Conservation (phyloP, 2,888 invertebrate species). For the Epirrita christyi region DNA sequence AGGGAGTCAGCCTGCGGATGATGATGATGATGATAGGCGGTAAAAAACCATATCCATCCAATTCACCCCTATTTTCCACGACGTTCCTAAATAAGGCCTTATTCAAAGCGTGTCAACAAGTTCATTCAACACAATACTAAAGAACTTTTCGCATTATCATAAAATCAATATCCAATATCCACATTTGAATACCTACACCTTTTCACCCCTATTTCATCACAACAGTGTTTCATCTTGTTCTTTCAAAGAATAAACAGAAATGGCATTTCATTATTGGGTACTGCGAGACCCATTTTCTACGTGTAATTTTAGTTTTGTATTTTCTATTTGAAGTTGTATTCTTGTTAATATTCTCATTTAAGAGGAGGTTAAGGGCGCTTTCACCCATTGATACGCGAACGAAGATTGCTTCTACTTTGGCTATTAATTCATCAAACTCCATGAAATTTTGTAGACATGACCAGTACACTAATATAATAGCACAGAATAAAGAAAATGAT, state of each 20-base stretch:
- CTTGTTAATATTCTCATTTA: not conserved
- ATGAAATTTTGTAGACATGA: too few relatives aligned
- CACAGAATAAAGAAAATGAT: too few relatives aligned
- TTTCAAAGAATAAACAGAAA: constrained; percentile 53
- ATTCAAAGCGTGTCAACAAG: not conserved
- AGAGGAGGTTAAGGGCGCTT: not conserved
- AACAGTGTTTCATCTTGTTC: constrained; percentile 49
- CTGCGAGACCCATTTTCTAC: constrained; percentile 36
- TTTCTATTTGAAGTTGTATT: constrained; percentile 5
- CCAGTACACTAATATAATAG: too few relatives aligned
- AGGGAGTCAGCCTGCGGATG: too few relatives aligned
- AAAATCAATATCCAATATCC: constrained; percentile 59
- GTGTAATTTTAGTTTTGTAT: constrained; percentile 18
- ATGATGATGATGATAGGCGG: too few relatives aligned
- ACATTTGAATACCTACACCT: constrained; percentile 53
- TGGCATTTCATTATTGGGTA: constrained; percentile 56
- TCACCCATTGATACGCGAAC: too few relatives aligned
- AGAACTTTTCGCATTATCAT: constrained; percentile 46
- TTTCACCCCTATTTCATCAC: constrained; percentile 20
- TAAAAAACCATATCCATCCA: too few relatives aligned
- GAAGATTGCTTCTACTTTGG: too few relatives aligned
- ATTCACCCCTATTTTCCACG: not conserved
- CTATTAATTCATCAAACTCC: too few relatives aligned
- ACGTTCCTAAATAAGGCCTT: too few relatives aligned
- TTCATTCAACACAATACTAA: constrained; percentile 17